Conservation (phyloP, 1,140 invertebrate genomes). For the Bicyclus anynana region DNA sequence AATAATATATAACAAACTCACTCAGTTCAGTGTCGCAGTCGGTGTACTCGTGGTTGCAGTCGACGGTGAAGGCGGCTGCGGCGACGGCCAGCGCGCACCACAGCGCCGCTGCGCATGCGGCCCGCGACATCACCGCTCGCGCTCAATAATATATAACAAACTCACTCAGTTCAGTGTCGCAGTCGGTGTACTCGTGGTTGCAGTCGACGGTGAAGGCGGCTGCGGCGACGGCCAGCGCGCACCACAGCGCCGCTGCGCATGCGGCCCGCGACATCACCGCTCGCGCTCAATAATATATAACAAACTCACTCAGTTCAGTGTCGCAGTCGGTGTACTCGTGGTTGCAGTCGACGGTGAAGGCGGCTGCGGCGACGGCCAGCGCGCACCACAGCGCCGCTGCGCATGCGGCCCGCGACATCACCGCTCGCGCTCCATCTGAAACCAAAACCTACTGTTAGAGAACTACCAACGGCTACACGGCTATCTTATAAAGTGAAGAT, state of each 20-base stretch:
- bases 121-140: slow-evolving; percentile 52
- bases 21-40: slow-evolving; percentile 67
- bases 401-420: slow-evolving; percentile 42
- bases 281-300: no score
- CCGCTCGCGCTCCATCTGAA: slow-evolving; percentile 52
- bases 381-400: slow-evolving; percentile 51
- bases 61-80: slow-evolving; percentile 54
- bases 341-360: slow-evolving; percentile 67
- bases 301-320: slow-evolving; percentile 56
- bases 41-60: slow-evolving; percentile 69
- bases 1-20: slow-evolving; percentile 27
- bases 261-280: no score
- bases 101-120: slow-evolving; percentile 44
- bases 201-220: slow-evolving; percentile 62
- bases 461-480: no score
- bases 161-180: slow-evolving; percentile 65
- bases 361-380: slow-evolving; percentile 33
- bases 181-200: slow-evolving; percentile 69
- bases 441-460: not conserved
- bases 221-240: slow-evolving; percentile 22
- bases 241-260: no score
- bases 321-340: slow-evolving; percentile 69
- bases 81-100: slow-evolving; percentile 40
- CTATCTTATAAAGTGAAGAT: no score
- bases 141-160: slow-evolving; percentile 32